phyloP scores from a whole-genome alignment of 2,113 vertebrate species.

The Caracal caracal region DNA sequence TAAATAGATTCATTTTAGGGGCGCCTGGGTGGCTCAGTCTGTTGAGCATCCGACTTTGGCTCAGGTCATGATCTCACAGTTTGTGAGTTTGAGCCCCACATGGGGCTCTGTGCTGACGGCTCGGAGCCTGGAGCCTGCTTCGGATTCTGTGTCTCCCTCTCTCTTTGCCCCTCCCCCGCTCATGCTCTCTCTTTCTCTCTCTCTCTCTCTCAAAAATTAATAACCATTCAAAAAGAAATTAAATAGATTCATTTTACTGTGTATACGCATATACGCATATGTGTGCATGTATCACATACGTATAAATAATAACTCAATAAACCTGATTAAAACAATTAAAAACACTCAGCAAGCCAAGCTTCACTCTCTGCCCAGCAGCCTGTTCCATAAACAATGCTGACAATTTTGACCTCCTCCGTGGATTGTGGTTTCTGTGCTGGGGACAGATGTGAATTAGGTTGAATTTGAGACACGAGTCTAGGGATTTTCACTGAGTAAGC shows the following conservation, averaged over 20 bases:
- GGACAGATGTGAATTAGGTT: background rate
- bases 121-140: too few species aligned
- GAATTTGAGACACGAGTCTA: constrained; percentile 10
- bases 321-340: background rate
- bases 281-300: background rate
- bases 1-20: background rate
- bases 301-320: background rate
- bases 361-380: background rate
- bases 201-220: too few species aligned
- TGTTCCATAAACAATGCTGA: background rate
- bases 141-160: too few species aligned
- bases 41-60: too few species aligned
- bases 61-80: too few species aligned
- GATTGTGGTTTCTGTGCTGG: background rate
- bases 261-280: too few species aligned
- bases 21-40: too few species aligned
- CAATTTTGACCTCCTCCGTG: background rate
- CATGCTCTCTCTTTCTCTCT: too few species aligned
- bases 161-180: too few species aligned
- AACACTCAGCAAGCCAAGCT: background rate
- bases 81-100: too few species aligned
- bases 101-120: too few species aligned
- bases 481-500: background rate
- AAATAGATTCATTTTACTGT: background rate
- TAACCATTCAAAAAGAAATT: too few species aligned